These are phyloP conservation scores for Coecobrya sp. DNA, from an alignment of 2,888 invertebrate genomes.

Conservation along the genomic window DNA sequence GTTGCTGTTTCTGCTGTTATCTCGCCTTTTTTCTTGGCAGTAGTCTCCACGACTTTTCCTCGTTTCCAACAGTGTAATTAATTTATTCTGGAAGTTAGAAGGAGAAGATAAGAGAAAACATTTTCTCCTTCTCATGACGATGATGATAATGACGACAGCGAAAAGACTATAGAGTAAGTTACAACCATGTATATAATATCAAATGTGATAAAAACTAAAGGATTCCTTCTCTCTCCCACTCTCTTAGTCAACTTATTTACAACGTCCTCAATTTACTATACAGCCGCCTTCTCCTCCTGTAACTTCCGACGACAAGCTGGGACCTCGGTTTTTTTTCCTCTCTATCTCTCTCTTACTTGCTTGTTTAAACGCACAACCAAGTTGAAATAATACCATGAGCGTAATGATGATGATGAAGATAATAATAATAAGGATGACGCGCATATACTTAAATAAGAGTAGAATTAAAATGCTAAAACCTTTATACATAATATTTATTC, in stretches of 20 bases:
- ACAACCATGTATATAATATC: not conserved
- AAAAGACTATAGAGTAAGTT: conserved; percentile 17
- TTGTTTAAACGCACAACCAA: not conserved
- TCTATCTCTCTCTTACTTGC: conserved; percentile 6
- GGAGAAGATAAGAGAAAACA: conserved; percentile 78
- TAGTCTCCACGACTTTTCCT: conserved; percentile 79
- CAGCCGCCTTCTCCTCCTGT: conserved; percentile 58
- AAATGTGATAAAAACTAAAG: conserved; percentile 46
- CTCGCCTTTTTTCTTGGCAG: conserved; percentile 72
- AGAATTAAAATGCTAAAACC: not conserved
- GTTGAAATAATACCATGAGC: conserved; percentile 66
- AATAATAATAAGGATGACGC: not conserved
- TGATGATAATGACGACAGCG: conserved; percentile 18
- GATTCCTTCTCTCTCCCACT: conserved; percentile 46
- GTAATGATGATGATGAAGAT: conserved; percentile 56
- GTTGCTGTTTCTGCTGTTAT: conserved; percentile 36
- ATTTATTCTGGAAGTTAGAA: conserved; percentile 84
- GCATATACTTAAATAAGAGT: not conserved
- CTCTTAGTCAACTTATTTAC: conserved; percentile 49
- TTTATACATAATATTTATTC: not conserved
- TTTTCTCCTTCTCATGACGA: conserved; percentile 43
- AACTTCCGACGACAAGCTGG: conserved; percentile 76
- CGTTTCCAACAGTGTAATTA: conserved; percentile 86
- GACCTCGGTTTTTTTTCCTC: conserved; percentile 57
- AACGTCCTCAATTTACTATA: conserved; percentile 63